Evolutionary conservation across 2,888 invertebrate genomes (phyloP), one percentile per base, ranked within the genome.

Genomic region (Lasioglossum oenotherae): DNA sequence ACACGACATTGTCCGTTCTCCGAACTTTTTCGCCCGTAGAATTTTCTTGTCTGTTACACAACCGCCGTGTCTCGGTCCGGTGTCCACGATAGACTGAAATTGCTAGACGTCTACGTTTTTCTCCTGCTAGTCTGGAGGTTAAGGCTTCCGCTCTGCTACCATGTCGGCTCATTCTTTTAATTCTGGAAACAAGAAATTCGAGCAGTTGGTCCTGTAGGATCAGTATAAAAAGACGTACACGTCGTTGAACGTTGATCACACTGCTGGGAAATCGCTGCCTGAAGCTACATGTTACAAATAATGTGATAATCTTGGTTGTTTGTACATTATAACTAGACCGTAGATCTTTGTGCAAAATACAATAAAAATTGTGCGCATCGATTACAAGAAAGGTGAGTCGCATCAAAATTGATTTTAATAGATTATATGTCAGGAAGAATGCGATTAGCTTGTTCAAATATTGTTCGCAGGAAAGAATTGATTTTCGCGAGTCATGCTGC

Each of bases 21-120:
- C 14, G 35, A 16, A 64, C 83, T 69, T 82, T 84, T 78, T 78
- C 41, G 41, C 69, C 69, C 74, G 16, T 10, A 8, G 57, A 27
- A 74, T 83, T 83, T 82, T 84, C 69, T 82, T 74, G 35, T 27
- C 73, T 23, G 57, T 74, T 78, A 27, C 77, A 49, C 83, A 82
- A 82, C 44, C 46, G 12, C 41, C 35, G 41, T 49, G 71, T 57
- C 35, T 83, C 73, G 73, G 44, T 73, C 27, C 60, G 73, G 16
- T 76, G 82, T 83, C 53, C 82, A 67, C 67, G 67, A 53, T 31
- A 46, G 64, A 64, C 72, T 23, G 46, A 38, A 27, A 71, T 57
- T 31, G 57, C 53, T 10, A 31, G 53, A 27, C 49, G 81, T 10
- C 31, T 23, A 78, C 46, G 46, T 80, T 44, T 79, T 12, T 16